These are phyloP conservation scores for Burhinus bistriatus DNA, from an alignment of 2,113 vertebrate species.

Conservation along the genomic window DNA sequence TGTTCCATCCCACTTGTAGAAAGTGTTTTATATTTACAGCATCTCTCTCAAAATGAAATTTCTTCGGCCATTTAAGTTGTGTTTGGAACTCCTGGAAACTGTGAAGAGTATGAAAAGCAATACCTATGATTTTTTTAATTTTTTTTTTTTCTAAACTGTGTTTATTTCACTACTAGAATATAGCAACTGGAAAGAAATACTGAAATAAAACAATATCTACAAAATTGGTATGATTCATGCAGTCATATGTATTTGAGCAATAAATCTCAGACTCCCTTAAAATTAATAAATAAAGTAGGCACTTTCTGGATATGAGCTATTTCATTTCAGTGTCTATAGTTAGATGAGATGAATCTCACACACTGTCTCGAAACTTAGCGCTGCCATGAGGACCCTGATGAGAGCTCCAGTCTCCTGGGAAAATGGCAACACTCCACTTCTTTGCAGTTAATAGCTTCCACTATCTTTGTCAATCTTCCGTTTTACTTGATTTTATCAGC, in stretches of 20 bases:
- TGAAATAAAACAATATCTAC: background rate
- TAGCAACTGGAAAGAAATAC: background rate
- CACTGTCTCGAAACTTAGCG: background rate
- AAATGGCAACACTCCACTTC: background rate
- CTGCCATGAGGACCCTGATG: background rate
- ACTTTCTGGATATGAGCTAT: background rate
- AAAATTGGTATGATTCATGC: background rate
- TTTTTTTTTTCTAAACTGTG: background rate
- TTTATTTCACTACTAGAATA: background rate
- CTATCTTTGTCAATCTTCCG: background rate
- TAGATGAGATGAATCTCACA: background rate
- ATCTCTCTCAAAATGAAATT: background rate
- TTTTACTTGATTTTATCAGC: background rate
- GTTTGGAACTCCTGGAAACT: background rate
- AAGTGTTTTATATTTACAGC: background rate
- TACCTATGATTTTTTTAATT: fast-evolving
- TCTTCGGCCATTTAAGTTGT: background rate
- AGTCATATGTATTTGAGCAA: background rate
- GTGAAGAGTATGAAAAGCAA: background rate
- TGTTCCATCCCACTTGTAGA: background rate
- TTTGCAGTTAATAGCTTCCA: background rate
- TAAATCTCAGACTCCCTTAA: background rate
- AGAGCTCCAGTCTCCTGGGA: background rate
- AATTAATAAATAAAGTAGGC: background rate
- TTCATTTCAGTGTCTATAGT: background rate